These are phyloP conservation scores for Serripes groenlandicus DNA, from an alignment of 2,888 invertebrate genomes.

Conservation along the genomic window DNA sequence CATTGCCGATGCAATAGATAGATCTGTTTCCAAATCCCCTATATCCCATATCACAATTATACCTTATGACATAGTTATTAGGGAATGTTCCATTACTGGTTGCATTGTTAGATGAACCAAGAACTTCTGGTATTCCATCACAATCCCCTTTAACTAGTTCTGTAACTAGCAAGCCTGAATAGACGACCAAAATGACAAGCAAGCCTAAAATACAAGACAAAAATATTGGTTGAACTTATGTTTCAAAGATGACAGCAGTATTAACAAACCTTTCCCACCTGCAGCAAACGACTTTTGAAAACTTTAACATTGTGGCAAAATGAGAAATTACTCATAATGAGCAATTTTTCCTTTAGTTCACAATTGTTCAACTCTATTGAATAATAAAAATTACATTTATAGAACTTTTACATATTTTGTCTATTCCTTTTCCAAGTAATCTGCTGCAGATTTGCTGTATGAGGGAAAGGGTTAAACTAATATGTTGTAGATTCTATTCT, in stretches of 20 bases:
- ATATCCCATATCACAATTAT: constrained; percentile 33
- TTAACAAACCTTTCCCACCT: background rate
- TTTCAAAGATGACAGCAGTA: background rate
- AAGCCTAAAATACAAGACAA: background rate
- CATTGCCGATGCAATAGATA: constrained; percentile 13
- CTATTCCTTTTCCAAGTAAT: no score
- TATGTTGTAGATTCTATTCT: no score
- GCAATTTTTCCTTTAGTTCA: no score
- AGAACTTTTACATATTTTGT: no score
- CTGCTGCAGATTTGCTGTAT: no score
- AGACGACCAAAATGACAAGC: background rate
- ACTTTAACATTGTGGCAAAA: background rate
- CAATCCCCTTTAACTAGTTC: background rate
- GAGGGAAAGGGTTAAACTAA: no score
- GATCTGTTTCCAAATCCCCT: background rate
- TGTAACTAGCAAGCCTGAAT: no score
- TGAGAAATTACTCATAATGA: background rate
- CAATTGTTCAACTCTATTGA: no score
- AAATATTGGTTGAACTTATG: background rate
- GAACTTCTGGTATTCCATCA: constrained; percentile 8
- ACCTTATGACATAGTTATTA: constrained; percentile 10
- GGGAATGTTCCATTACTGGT: constrained; percentile 17
- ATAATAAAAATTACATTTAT: no score
- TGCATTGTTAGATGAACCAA: background rate
- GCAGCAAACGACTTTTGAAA: background rate